These are phyloP conservation scores for Vannuccia rotundouncinata DNA, from an alignment of 2,888 invertebrate species.

Conservation along the genomic window DNA sequence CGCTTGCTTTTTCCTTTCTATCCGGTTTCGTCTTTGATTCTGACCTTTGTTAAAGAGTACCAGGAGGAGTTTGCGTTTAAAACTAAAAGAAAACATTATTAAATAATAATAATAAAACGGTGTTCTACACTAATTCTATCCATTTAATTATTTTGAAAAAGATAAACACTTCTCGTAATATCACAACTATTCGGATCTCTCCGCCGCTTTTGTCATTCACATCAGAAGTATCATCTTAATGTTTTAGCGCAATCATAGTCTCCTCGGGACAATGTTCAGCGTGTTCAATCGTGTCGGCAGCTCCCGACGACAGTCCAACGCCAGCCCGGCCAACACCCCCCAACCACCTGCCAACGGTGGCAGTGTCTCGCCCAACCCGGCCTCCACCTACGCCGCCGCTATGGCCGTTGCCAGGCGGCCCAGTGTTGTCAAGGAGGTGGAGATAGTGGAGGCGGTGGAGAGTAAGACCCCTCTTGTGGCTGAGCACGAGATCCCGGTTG, in stretches of 20 bases:
- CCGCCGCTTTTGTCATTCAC: background rate
- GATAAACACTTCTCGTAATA: too few relatives aligned
- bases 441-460: background rate
- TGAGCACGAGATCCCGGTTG: background rate
- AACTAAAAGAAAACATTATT: too few relatives aligned
- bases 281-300: constrained; percentile 34
- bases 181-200: background rate
- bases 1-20: too few relatives aligned
- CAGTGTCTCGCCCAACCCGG: background rate
- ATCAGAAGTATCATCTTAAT: background rate
- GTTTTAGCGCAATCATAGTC: constrained; percentile 27
- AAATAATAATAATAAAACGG: too few relatives aligned
- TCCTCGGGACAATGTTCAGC: constrained; percentile 32
- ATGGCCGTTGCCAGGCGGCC: background rate
- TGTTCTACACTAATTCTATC: too few relatives aligned
- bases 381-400: background rate
- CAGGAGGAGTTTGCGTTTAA: too few relatives aligned
- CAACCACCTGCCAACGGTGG: background rate
- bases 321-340: background rate
- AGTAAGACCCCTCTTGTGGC: too few relatives aligned
- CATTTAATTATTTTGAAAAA: too few relatives aligned
- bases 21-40: too few relatives aligned
- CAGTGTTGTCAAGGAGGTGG: background rate
- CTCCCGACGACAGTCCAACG: constrained; percentile 28
- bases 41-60: too few relatives aligned